phyloP scores from a whole-genome alignment of 1,140 invertebrate genomes.

The Drosophila setifemur region DNA sequence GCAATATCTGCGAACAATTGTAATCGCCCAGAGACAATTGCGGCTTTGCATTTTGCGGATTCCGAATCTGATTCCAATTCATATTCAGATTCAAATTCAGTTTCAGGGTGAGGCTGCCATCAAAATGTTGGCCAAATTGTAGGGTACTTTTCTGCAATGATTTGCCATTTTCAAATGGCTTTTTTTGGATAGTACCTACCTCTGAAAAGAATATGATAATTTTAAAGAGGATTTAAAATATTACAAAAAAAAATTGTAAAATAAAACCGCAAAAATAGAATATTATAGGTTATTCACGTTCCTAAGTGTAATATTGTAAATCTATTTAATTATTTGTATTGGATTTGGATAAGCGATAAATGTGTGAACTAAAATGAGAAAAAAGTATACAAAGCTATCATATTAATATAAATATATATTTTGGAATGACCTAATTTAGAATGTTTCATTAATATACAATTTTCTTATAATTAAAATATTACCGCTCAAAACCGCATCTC shows the following conservation, averaged over 20 bases:
- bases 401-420: background rate
- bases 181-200: background rate
- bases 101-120: constrained; percentile 55
- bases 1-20: constrained; percentile 51
- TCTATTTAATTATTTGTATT: too few relatives aligned
- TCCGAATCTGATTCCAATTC: background rate
- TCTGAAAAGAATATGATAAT: too few relatives aligned
- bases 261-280: too few relatives aligned
- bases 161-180: constrained; percentile 40
- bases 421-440: too few relatives aligned
- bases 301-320: too few relatives aligned
- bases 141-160: constrained; percentile 47
- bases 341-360: too few relatives aligned
- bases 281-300: too few relatives aligned
- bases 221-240: too few relatives aligned
- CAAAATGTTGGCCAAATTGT: constrained; percentile 61
- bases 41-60: constrained; percentile 25
- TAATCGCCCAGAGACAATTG: constrained; percentile 40
- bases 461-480: background rate
- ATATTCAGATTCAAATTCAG: background rate
- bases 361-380: too few relatives aligned
- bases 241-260: too few relatives aligned
- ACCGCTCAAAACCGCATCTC: background rate
- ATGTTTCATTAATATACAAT: background rate
- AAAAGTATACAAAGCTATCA: too few relatives aligned